These are phyloP conservation scores for Hydriomena furcata DNA, from an alignment of 2,888 invertebrate genomes.

Conservation along the genomic window DNA sequence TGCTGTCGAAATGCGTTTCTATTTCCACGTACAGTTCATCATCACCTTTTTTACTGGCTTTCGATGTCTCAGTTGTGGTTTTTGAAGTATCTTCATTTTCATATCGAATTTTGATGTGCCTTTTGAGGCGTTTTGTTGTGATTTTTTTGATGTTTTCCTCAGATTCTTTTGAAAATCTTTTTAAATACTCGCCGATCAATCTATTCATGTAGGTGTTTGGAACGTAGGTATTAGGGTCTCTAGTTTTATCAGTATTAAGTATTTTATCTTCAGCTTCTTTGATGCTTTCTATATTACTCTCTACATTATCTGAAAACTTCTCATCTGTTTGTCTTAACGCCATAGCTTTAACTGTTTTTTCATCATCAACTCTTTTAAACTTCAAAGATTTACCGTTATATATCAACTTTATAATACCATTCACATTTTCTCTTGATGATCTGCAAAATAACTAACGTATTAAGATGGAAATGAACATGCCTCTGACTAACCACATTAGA, in stretches of 20 bases:
- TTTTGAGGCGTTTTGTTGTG: slow-evolving; percentile 52
- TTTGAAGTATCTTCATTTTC: slow-evolving; percentile 35
- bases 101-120: slow-evolving; percentile 59
- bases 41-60: slow-evolving; percentile 47
- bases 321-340: background rate
- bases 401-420: slow-evolving; percentile 58
- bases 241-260: background rate
- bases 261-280: slow-evolving; percentile 4
- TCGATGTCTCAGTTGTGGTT: slow-evolving; percentile 30
- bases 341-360: background rate
- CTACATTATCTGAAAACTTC: background rate
- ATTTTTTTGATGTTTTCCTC: slow-evolving; percentile 26
- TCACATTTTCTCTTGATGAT: slow-evolving; percentile 47
- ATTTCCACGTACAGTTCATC: slow-evolving; percentile 74
- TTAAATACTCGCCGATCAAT: slow-evolving; percentile 49
- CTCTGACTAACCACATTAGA: too few relatives aligned
- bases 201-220: slow-evolving; percentile 44
- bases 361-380: slow-evolving; percentile 36
- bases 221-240: slow-evolving; percentile 9
- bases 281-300: background rate
- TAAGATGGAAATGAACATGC: too few relatives aligned
- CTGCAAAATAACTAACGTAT: slow-evolving; percentile 43
- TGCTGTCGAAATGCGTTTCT: slow-evolving; percentile 72
- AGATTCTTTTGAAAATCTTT: slow-evolving; percentile 26
- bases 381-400: slow-evolving; percentile 63